phyloP scores from a whole-genome alignment of 2,797 vertebrate species.

The Caiman crocodilus region DNA sequence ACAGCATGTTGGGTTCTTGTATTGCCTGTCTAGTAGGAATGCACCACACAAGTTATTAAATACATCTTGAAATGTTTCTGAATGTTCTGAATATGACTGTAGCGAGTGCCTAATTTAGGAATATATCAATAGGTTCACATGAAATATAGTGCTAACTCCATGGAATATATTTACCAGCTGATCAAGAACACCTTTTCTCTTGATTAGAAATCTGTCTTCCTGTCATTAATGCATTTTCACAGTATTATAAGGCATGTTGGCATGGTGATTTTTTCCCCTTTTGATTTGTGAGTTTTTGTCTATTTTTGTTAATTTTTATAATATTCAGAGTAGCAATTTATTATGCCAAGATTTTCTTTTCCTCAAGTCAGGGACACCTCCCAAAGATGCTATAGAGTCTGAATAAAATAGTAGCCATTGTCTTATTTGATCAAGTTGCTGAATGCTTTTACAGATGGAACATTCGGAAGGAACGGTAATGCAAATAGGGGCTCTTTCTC shows the following conservation, averaged over 20 bases:
- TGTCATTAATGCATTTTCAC: background rate
- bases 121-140: background rate
- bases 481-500: constrained; percentile 93
- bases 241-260: background rate
- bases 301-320: background rate
- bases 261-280: background rate
- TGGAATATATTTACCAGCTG: background rate
- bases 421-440: constrained; percentile 68
- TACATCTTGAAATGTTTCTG: background rate
- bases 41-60: background rate
- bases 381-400: constrained; percentile 34
- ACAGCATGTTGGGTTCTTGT: background rate
- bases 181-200: background rate
- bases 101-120: background rate
- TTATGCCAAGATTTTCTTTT: background rate
- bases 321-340: background rate
- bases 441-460: constrained; percentile 90
- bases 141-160: background rate
- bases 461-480: constrained; percentile 88
- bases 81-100: background rate
- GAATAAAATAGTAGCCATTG: constrained; percentile 13
- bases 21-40: background rate
- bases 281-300: background rate
- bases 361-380: background rate
- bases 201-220: background rate